A percentile compares a stretch with the other conserved stretches of the same genome.
Evolutionary conservation across 2,888 invertebrate genomes (phyloP).

Genomic region (Cordilura impudica): DNA sequence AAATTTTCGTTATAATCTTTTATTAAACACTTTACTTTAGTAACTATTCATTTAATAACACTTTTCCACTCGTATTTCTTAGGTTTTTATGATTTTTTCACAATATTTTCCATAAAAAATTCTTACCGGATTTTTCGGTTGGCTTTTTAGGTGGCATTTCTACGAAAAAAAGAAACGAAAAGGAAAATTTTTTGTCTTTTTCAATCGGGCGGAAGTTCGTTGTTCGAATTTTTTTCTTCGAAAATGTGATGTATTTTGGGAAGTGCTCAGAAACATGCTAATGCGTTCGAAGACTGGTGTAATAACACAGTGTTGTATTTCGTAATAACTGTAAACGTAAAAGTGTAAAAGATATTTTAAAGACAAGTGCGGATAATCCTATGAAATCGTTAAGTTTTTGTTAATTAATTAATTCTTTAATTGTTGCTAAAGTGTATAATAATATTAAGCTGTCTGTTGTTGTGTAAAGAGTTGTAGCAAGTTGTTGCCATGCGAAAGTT

Average conservation of each 20-base stretch:
- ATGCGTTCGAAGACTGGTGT: neutral
- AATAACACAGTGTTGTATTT: conserved; percentile 5
- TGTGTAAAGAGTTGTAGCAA: no score
- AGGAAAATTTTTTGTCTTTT: conserved; percentile 70
- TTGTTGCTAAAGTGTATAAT: no score
- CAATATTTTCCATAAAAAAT: conserved; percentile 71
- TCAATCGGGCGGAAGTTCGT: conserved; percentile 68
- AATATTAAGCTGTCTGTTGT: no score
- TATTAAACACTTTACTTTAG: conserved; percentile 16
- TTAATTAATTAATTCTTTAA: no score
- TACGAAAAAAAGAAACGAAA: conserved; percentile 78
- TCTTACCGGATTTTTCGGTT: conserved; percentile 90
- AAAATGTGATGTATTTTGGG: conserved; percentile 56
- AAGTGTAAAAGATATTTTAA: no score
- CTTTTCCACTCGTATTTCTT: conserved; percentile 59
- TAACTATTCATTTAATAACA: conserved; percentile 33
- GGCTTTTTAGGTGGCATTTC: conserved; percentile 94
- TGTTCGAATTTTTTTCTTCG: conserved; percentile 65
- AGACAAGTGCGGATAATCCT: no score
- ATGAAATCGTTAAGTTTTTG: no score
- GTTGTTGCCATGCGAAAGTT: no score
- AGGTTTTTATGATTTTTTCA: conserved; percentile 55
- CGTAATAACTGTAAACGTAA: no score
- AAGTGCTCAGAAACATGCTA: conserved; percentile 43
- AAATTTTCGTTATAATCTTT: conserved; percentile 17